Conservation (phyloP, 2,113 vertebrate species). For the Bettongia penicillata region DNA sequence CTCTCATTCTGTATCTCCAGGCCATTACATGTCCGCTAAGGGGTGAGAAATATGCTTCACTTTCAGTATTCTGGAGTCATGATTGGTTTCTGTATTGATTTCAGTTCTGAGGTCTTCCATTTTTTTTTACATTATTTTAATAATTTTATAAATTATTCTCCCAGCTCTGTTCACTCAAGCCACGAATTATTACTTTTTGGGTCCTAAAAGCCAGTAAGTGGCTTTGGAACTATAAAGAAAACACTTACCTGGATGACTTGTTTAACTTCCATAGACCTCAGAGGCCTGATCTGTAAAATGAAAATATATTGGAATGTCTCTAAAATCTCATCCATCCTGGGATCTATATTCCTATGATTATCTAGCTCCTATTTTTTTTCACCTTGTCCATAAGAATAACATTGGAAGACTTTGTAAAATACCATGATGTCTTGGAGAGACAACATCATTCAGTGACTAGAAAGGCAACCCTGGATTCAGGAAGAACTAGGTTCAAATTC, state of each 20-base stretch:
- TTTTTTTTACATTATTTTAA: not conserved
- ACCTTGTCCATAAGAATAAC: not conserved
- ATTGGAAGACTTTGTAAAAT: not conserved
- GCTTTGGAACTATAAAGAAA: not conserved
- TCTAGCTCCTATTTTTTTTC: too few relatives aligned
- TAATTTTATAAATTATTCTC: not conserved
- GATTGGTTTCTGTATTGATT: not conserved
- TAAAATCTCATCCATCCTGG: not conserved
- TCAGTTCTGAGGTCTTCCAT: not conserved
- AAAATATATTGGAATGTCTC: not conserved
- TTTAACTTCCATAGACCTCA: not conserved
- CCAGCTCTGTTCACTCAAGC: not conserved
- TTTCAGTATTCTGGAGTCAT: not conserved
- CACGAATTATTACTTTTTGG: not conserved
- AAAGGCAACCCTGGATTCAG: not conserved
- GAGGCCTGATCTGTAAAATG: not conserved
- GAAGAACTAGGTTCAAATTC: not conserved
- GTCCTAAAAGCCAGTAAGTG: not conserved
- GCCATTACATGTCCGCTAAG: not conserved
- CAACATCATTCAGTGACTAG: not conserved
- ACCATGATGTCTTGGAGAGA: not conserved
- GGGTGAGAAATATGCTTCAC: not conserved
- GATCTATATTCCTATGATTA: not conserved
- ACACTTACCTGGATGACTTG: not conserved
- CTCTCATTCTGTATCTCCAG: not conserved